Evolutionary conservation across 2,113 vertebrate species (phyloP).

Genomic region (Caracal caracal): DNA sequence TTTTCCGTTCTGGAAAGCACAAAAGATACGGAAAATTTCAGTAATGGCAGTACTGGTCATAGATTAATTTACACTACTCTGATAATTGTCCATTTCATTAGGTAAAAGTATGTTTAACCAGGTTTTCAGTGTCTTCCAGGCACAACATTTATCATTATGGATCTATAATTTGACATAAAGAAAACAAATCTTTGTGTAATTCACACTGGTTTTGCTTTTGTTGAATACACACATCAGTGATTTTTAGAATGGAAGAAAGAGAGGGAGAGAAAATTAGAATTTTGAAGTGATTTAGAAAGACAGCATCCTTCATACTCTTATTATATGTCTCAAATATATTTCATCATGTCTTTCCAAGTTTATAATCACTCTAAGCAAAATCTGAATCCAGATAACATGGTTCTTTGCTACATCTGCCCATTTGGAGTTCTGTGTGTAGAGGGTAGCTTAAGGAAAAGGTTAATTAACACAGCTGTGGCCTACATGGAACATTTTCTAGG

Average conservation of each 20-base stretch:
- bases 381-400: conserved; percentile 23
- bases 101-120: background rate
- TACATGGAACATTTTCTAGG: conserved; percentile 67
- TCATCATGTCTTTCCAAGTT: conserved; percentile 52
- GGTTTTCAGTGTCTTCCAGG: background rate
- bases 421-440: conserved; percentile 31
- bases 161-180: conserved; percentile 5
- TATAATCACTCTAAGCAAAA: conserved; percentile 58
- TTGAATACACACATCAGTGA: background rate
- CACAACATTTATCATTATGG: background rate
- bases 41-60: background rate
- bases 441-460: conserved; percentile 57
- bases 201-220: background rate
- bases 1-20: background rate
- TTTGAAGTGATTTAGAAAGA: conserved; percentile 21
- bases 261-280: background rate
- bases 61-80: background rate
- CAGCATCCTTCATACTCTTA: background rate
- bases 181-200: conserved; percentile 5
- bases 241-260: background rate
- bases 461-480: conserved; percentile 71
- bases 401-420: conserved; percentile 40
- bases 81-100: background rate
- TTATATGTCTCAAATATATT: background rate
- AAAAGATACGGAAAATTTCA: background rate